These are phyloP conservation scores for Lepus timidus DNA, from an alignment of 2,113 vertebrate genomes.

Conservation along the genomic window DNA sequence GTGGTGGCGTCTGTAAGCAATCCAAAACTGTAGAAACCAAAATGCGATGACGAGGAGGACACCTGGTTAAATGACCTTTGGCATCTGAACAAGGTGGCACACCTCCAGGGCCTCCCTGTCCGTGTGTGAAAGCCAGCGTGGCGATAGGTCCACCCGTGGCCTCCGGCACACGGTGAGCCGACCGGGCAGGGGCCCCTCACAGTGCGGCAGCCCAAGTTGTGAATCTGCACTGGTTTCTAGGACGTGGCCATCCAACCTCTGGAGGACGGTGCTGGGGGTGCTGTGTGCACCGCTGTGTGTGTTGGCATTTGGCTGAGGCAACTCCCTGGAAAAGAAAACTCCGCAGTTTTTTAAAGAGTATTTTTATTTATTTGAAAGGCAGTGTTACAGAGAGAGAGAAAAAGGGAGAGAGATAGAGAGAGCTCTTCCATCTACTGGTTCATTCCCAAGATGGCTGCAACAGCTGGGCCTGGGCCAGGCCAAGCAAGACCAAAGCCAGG, in stretches of 20 bases:
- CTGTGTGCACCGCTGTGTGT: constrained; percentile 75
- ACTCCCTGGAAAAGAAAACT: constrained; percentile 84
- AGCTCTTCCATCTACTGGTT: no score
- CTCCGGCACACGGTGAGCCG: no score
- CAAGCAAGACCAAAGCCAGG: no score
- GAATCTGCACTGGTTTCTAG: constrained; percentile 80
- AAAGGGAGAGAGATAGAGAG: no score
- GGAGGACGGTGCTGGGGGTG: constrained; percentile 47
- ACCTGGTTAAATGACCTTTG: neutral
- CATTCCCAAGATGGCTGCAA: no score
- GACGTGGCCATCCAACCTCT: constrained; percentile 76
- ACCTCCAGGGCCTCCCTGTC: neutral
- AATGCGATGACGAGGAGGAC: neutral
- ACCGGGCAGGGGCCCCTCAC: no score
- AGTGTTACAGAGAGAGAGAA: no score
- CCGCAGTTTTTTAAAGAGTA: no score
- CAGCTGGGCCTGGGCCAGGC: no score
- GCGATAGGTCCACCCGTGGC: no score
- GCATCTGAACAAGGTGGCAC: no score
- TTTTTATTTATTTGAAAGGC: no score
- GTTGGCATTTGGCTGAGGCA: constrained; percentile 80
- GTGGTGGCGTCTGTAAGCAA: accelerated
- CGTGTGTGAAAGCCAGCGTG: neutral
- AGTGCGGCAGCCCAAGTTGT: neutral
- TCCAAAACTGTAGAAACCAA: neutral